Base-by-base conservation (phyloP, 2,888 invertebrate species). In the Morpho helenor region DNA sequence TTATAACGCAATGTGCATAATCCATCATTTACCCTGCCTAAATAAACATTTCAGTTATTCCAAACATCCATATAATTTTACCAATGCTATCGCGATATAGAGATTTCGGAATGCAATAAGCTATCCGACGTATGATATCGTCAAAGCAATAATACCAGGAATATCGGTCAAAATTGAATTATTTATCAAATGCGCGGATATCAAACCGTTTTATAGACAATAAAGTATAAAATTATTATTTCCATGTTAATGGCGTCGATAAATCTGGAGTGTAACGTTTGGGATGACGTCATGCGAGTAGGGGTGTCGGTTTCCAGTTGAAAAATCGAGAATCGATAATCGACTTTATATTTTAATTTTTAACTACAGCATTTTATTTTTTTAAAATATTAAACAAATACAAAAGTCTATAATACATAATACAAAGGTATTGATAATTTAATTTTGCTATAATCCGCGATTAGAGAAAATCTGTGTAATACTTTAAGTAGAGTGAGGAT, bases 141-240 rank as follows among this genome's bases (percentile, higher is more conserved):
- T 41, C 41, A 22, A 53, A 61, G 63, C 65, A 65, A 63, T 67
- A 64, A 65, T 60, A 56, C 45, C 68, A 54, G 56, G 68, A 73
- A 76, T 75, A 70, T 69, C 66, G 69, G 66, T 70, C 66, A 64
- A 77, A 84, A 84, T 84, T 82, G 79, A 85, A 86, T 83, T 81
- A 85, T 84, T 79, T 79, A 81, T 78, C 76, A 78, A 81, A 82
- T 77, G 79, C 75, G 74, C 64, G 80, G 80, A 82, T 84, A 86
- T 85, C 81, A 85, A 84, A 80, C 79, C 75, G 74, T 80, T 84
- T 85, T 86, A 85, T 81, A 75, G 84, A 73, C 83, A 76, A 84
- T 87, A 86, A 87, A 85, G 76, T 77, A 74, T 68, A 72, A 73
- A 81, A 85, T 84, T 83, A 86, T 85, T 84, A 85, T 87, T 83